Percentiles rank a stretch among this genome's conserved stretches.
Conservation (phyloP, 2,797 vertebrate genomes). For the Thamnophis elegans region DNA sequence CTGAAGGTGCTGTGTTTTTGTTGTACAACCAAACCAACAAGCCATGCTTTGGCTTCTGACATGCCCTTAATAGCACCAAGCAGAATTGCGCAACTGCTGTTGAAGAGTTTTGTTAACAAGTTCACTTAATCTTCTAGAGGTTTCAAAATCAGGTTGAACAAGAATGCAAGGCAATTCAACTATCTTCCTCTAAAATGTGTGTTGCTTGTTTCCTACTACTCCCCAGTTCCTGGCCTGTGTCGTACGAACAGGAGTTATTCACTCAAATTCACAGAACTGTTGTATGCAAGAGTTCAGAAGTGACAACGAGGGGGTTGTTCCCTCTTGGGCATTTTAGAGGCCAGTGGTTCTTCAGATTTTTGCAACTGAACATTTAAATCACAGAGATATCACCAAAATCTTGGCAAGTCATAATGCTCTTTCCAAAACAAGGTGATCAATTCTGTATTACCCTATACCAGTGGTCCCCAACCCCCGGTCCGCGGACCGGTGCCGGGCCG, state of each 20-base stretch:
- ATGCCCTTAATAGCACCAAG: background rate
- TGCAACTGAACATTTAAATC: background rate
- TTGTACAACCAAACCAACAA: background rate
- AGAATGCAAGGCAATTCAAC: background rate
- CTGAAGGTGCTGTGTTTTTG: background rate
- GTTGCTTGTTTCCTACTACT: background rate
- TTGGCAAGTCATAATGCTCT: background rate
- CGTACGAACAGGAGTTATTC: background rate
- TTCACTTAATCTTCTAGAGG: background rate
- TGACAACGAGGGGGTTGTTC: background rate
- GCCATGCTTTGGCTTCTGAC: background rate
- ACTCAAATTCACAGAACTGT: background rate
- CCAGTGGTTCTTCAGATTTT: background rate
- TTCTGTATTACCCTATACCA: background rate
- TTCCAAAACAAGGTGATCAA: background rate
- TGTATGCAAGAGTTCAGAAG: background rate
- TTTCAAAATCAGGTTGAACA: constrained; percentile 2
- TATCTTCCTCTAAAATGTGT: background rate
- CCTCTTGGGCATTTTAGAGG: background rate
- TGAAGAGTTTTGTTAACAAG: background rate
- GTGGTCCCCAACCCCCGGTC: no score
- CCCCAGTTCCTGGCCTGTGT: background rate
- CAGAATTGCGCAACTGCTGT: background rate
- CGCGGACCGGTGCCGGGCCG: no score
- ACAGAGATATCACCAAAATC: background rate